phyloP scores from a whole-genome alignment of 2,113 vertebrate species.

The Dipodomys merriami region DNA sequence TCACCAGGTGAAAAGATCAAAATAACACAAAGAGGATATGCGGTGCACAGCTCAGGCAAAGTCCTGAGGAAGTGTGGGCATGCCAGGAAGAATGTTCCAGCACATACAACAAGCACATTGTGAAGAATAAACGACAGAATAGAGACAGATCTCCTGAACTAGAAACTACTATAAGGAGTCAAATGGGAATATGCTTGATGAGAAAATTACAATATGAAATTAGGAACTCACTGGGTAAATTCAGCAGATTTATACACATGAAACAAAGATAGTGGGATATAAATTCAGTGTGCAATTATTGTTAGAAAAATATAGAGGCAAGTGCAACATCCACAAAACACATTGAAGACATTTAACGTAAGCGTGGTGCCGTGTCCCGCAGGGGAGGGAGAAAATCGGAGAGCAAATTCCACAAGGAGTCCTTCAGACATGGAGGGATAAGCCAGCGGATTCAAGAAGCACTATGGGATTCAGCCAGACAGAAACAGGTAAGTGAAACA shows the following conservation, averaged over 20 bases:
- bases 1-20: no score
- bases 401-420: neutral
- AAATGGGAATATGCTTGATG: neutral
- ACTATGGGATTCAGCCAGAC: neutral
- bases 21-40: neutral
- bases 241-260: neutral
- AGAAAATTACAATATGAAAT: neutral
- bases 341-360: neutral
- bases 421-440: neutral
- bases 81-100: no score
- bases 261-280: neutral
- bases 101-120: neutral
- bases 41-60: no score
- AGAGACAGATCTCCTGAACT: neutral
- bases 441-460: neutral
- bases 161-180: neutral
- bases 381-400: neutral
- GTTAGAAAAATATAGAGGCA: neutral
- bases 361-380: neutral
- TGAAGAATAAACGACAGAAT: neutral
- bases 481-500: neutral
- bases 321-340: no score
- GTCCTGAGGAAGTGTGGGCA: neutral
- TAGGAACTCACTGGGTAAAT: neutral
- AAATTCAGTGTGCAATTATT: neutral